Percentiles rank a stretch among this genome's conserved stretches.
Evolutionary conservation across 2,113 vertebrate genomes (phyloP).

Genomic region (Paradoxurus hermaphroditus): DNA sequence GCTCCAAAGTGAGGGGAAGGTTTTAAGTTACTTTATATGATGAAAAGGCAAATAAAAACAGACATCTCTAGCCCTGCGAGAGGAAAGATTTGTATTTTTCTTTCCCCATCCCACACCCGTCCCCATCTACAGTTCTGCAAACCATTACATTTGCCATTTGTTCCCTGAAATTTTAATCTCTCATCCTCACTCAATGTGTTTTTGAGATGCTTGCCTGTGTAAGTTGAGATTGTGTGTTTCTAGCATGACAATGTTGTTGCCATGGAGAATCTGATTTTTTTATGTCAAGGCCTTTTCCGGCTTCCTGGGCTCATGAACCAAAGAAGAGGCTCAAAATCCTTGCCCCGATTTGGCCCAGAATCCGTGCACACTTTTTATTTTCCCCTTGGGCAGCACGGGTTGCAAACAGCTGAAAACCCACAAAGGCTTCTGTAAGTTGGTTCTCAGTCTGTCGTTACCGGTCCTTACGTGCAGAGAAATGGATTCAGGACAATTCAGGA

Average conservation of each 20-base stretch:
- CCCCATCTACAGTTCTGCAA: not conserved
- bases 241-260: conserved; percentile 72
- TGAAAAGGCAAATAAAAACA: conserved; percentile 46
- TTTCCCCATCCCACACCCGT: not conserved
- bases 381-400: not conserved
- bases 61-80: not conserved
- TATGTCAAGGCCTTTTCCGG: not conserved
- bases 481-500: not conserved
- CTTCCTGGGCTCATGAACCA: not conserved
- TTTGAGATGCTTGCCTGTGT: conserved; percentile 19
- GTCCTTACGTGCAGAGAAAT: not conserved
- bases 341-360: not conserved
- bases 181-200: conserved; percentile 6
- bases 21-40: conserved; percentile 49
- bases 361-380: not conserved
- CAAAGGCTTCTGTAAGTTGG: not conserved
- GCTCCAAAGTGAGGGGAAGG: conserved; percentile 39
- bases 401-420: not conserved
- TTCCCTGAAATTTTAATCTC: conserved; percentile 10
- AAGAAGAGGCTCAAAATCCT: not conserved
- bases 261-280: conserved; percentile 63
- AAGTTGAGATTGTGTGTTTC: conserved; percentile 36
- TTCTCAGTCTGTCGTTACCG: not conserved
- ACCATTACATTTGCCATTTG: not conserved
- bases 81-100: not conserved